phyloP scores from a whole-genome alignment of 1,140 invertebrate genomes.

The Andrena cerasifolii region DNA sequence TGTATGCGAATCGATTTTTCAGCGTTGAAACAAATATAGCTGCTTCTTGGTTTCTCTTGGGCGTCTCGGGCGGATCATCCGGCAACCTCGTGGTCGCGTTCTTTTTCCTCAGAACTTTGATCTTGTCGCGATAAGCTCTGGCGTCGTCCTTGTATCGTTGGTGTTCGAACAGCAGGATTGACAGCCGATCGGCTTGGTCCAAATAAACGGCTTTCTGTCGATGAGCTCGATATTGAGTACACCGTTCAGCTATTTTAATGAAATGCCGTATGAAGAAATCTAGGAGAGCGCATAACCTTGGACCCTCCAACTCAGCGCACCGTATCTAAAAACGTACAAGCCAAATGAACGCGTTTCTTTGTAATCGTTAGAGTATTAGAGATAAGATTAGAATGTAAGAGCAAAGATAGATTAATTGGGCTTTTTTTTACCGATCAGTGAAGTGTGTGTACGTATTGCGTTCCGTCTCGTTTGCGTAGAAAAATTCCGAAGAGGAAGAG shows the following conservation, averaged over 20 bases:
- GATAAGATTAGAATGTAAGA: slow-evolving; percentile 58
- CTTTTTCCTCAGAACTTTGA: slow-evolving; percentile 73
- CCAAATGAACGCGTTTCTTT: neutral
- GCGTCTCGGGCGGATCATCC: slow-evolving; percentile 66
- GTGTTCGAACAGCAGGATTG: slow-evolving; percentile 85
- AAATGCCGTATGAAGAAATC: slow-evolving; percentile 88
- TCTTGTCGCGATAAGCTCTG: slow-evolving; percentile 80
- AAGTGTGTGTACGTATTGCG: neutral
- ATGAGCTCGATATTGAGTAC: slow-evolving; percentile 84
- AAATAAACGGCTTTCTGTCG: slow-evolving; percentile 86
- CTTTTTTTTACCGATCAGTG: neutral
- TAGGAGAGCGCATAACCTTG: slow-evolving; percentile 83
- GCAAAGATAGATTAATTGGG: neutral
- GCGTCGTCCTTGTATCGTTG: slow-evolving; percentile 80
- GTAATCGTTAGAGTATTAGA: slow-evolving; percentile 16
- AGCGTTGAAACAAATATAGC: slow-evolving; percentile 61
- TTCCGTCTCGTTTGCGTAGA: too few relatives aligned
- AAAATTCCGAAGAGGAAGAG: too few relatives aligned
- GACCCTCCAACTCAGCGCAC: slow-evolving; percentile 69
- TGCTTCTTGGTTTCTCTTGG: slow-evolving; percentile 69
- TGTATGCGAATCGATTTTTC: slow-evolving; percentile 61
- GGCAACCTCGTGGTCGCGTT: slow-evolving; percentile 60
- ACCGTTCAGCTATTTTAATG: slow-evolving; percentile 85
- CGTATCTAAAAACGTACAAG: slow-evolving; percentile 63
- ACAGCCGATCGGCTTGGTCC: slow-evolving; percentile 86